These are phyloP conservation scores for Lemur catta DNA, from an alignment of 2,797 vertebrate genomes.

Conservation along the genomic window DNA sequence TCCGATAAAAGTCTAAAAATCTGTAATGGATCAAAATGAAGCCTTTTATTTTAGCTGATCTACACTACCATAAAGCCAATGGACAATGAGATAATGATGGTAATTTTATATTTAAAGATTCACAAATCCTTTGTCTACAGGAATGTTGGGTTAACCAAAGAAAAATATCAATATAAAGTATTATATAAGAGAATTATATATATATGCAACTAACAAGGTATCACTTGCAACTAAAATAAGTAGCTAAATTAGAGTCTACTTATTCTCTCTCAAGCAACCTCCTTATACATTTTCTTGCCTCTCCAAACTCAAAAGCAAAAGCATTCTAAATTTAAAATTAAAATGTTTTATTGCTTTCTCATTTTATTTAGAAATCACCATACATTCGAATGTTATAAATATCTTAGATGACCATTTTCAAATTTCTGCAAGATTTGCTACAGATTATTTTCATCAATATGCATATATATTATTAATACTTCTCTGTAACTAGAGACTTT, in stretches of 20 bases:
- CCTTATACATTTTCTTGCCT: not conserved
- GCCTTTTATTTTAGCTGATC: not conserved
- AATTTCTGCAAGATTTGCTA: not conserved
- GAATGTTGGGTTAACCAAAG: not conserved
- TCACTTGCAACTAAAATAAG: not conserved
- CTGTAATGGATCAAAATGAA: constrained; percentile 44
- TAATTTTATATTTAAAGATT: not conserved
- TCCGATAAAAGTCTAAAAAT: constrained; percentile 27
- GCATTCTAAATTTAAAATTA: constrained; percentile 5
- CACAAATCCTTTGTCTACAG: not conserved
- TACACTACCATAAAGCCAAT: not conserved
- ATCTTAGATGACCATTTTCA: not conserved
- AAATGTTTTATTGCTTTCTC: constrained; percentile 4
- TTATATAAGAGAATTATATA: not conserved
- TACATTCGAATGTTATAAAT: not conserved
- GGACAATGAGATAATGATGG: not conserved
- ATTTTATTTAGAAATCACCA: not conserved
- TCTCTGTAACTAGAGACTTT: not conserved
- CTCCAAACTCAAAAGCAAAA: constrained; percentile 23
- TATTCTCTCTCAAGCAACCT: not conserved
- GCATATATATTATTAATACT: not conserved
- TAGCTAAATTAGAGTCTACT: not conserved
- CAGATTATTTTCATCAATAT: constrained; percentile 22
- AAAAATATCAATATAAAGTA: not conserved
- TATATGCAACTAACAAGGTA: not conserved